These are phyloP conservation scores for Clostera curtula DNA, from an alignment of 2,888 invertebrate genomes.

Conservation along the genomic window DNA sequence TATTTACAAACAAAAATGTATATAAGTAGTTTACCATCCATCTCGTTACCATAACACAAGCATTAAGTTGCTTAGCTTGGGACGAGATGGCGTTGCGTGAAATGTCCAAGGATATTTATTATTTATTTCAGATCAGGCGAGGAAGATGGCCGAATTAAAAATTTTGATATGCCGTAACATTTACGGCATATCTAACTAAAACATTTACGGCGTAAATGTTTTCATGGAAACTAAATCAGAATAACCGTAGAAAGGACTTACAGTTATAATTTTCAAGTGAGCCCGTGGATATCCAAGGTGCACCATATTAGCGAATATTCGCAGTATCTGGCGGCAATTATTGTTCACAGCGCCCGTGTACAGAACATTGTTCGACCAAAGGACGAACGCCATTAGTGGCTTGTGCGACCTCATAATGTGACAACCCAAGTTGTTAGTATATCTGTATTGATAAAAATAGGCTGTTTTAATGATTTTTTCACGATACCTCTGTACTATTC, in stretches of 20 bases:
- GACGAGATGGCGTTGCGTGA: too few species aligned
- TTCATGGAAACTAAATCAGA: background rate
- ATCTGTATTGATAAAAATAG: slow-evolving; percentile 27
- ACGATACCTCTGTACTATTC: too few species aligned
- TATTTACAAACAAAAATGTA: too few species aligned
- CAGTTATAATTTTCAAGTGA: slow-evolving; percentile 46
- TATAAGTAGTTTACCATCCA: too few species aligned
- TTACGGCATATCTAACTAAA: too few species aligned
- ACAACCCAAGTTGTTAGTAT: slow-evolving; percentile 39
- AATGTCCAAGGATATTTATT: too few species aligned
- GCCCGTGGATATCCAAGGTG: slow-evolving; percentile 53
- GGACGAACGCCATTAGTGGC: slow-evolving; percentile 48
- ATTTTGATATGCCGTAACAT: too few species aligned
- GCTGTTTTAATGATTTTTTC: background rate
- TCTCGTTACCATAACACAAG: too few species aligned
- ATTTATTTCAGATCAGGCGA: too few species aligned
- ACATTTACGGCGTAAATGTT: too few species aligned
- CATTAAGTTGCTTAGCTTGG: too few species aligned
- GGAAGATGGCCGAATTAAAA: too few species aligned
- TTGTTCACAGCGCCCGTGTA: slow-evolving; percentile 47
- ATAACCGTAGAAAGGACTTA: slow-evolving; percentile 25
- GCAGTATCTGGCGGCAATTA: slow-evolving; percentile 49
- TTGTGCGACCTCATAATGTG: slow-evolving; percentile 51
- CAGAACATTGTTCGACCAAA: slow-evolving; percentile 50
- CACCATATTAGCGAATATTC: slow-evolving; percentile 45